A percentile compares a stretch with the other conserved stretches of the same genome.
Evolutionary conservation across 2,888 invertebrate genomes (phyloP).

Genomic region (Hemithea aestivaria): DNA sequence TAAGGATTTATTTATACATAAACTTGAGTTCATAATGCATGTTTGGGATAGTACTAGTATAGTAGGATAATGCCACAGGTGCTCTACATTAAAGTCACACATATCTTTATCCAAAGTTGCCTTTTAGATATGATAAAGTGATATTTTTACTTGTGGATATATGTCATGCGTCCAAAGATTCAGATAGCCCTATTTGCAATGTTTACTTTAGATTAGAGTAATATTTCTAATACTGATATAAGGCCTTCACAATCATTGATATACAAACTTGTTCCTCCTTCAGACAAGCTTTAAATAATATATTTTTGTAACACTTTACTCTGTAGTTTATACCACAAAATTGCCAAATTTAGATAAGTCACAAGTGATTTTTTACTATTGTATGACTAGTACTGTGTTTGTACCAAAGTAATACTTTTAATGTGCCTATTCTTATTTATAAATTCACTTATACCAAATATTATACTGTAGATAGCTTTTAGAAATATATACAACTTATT

Average conservation of each 20-base stretch:
- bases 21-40: constrained; percentile 60
- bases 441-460: constrained; percentile 63
- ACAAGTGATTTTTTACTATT: constrained; percentile 62
- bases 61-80: constrained; percentile 69
- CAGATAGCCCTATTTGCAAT: constrained; percentile 58
- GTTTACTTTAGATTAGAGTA: constrained; percentile 63
- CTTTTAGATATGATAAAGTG: constrained; percentile 76
- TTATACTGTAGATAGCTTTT: constrained; percentile 42
- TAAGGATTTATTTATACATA: constrained; percentile 39
- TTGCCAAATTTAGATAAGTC: constrained; percentile 74
- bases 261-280: constrained; percentile 57
- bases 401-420: constrained; percentile 76
- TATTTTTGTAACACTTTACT: constrained; percentile 64
- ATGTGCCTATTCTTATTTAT: constrained; percentile 67
- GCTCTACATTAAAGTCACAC: constrained; percentile 71
- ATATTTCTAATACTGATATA: constrained; percentile 43
- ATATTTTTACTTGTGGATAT: constrained; percentile 63
- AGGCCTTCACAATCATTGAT: constrained; percentile 52
- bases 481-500: constrained; percentile 3
- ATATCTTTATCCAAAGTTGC: constrained; percentile 77
- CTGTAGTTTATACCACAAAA: constrained; percentile 52
- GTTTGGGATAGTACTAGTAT: constrained; percentile 58
- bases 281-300: constrained; percentile 59
- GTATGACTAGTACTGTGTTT: constrained; percentile 60
- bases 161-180: constrained; percentile 67